Percentiles rank a stretch among this genome's conserved stretches.
phyloP scores from a whole-genome alignment of 2,888 invertebrate species.

The Trichopria drosophilae region DNA sequence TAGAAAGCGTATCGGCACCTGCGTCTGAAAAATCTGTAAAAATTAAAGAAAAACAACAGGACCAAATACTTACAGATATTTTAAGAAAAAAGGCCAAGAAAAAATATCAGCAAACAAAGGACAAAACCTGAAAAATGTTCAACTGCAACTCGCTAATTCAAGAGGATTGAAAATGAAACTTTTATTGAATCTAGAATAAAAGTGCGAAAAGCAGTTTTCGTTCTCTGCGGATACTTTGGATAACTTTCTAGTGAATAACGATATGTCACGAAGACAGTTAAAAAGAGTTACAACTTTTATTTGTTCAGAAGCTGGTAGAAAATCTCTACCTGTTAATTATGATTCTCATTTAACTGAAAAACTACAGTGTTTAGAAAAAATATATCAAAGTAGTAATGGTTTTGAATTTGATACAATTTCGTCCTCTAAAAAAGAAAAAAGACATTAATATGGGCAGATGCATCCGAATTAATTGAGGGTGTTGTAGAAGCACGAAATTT shows the following conservation, averaged over 20 bases:
- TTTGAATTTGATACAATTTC: conserved; percentile 4
- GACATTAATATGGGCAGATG: conserved; percentile 2
- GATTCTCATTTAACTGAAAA: neutral
- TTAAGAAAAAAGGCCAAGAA: too few relatives aligned
- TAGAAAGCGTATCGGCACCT: neutral
- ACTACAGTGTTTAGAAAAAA: too few relatives aligned
- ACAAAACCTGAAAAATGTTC: too few relatives aligned
- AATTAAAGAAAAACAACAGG: conserved; percentile 7
- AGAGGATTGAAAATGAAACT: too few relatives aligned
- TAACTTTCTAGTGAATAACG: neutral
- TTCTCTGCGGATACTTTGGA: neutral
- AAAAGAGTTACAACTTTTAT: conserved; percentile 1
- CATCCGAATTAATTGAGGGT: conserved; percentile 1
- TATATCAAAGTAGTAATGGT: neutral
- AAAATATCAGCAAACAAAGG: neutral
- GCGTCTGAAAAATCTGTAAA: too few relatives aligned
- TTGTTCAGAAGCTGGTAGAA: conserved; percentile 2
- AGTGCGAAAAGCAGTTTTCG: neutral
- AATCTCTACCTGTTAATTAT: conserved; percentile 1
- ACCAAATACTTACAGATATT: conserved; percentile 1
- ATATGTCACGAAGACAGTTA: neutral
- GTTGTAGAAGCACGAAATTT: conserved; percentile 2
- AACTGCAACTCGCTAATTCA: too few relatives aligned
- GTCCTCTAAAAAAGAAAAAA: neutral
- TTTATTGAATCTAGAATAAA: neutral